Conservation (phyloP, 1,140 invertebrate genomes). For the Cydia strobilella region DNA sequence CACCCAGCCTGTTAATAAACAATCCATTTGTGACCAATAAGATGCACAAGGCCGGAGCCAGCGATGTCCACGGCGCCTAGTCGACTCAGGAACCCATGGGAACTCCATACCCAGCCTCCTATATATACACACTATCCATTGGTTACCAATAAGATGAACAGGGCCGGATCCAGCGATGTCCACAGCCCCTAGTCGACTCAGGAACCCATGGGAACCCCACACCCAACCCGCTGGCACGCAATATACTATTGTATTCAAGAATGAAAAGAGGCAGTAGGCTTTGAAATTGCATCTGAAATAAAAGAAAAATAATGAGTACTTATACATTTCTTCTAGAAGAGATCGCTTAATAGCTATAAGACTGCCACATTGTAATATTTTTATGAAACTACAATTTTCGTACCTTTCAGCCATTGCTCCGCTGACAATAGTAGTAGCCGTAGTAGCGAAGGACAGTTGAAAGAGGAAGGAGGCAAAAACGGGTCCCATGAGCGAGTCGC, state of each 20-base stretch:
- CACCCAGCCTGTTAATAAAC: conserved; percentile 87
- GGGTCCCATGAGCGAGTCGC: conserved; percentile 87
- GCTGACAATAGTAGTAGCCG: conserved; percentile 94
- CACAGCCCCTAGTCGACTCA: conserved; percentile 89
- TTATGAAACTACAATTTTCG: background rate
- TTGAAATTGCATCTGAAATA: conserved; percentile 90
- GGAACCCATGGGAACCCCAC: conserved; percentile 93
- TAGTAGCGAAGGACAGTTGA: conserved; percentile 94
- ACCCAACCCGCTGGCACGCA: conserved; percentile 97
- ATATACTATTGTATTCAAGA: conserved; percentile 94
- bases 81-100: conserved; percentile 90
- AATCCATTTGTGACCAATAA: conserved; percentile 83
- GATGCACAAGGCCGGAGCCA: conserved; percentile 94
- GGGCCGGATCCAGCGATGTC: conserved; percentile 96
- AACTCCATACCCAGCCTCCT: conserved; percentile 94
- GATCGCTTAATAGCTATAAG: too few species aligned
- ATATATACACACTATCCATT: conserved; percentile 60
- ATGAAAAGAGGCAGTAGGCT: conserved; percentile 94
- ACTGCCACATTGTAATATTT: too few species aligned
- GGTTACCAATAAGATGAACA: conserved; percentile 91
- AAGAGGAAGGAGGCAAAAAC: conserved; percentile 92
- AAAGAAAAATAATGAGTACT: conserved; percentile 29
- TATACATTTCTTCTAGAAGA: too few species aligned
- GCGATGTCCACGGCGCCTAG: conserved; percentile 93
- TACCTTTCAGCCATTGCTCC: conserved; percentile 95